Base-by-base conservation (phyloP, 2,888 invertebrate genomes). In the Patella pellucida region DNA sequence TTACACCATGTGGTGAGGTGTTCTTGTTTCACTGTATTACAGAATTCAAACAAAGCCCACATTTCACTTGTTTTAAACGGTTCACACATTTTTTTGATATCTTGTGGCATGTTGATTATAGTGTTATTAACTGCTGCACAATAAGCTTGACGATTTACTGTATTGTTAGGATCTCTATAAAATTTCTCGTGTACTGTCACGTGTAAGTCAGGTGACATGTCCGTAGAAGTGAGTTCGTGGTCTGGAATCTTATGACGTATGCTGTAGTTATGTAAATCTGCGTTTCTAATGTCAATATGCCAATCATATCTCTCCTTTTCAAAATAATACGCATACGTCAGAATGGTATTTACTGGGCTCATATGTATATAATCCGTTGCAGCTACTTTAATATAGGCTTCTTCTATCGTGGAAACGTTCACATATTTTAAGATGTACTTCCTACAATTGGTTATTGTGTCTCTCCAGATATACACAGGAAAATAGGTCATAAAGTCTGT, bases 401-500 rank as follows among this genome's bases (percentile, higher is more conserved):
- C 62, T 23, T 62, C 62, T 23, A 62, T 62, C 19, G 19, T 19
- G 5, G 12, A 23, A 19, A 62, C 62, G 19, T 23, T 62, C n/a
- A 62, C 12, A 62, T 62, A 16, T 16, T 62, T 19, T 23, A 23
- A 23, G 7, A 62, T 62, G 23, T 62, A 23, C 9, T 62, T 62
- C 23, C 62, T 19, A 62, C 62, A 62, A 19, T 62, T 62, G 23
- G 62, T 62, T 9, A 62, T 62, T 23, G 62, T 62, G 14, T 62
- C 62, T 11, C 62, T 23, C 62, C 62, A 62, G 19, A 62, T 62
- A 62, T 62, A 23, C 19, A 62, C 62, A 1, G 62, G 62, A 11
- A 62, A 62, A 62, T 62, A 62, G 19, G 19, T 23, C 62, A 62
- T 62, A 62, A 62, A 62, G 23, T 62, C 62, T 12, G 62, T 23